Percentiles rank a stretch among this genome's conserved stretches.
Conservation (phyloP, 2,888 invertebrate genomes). For the Eupithecia subumbrata region DNA sequence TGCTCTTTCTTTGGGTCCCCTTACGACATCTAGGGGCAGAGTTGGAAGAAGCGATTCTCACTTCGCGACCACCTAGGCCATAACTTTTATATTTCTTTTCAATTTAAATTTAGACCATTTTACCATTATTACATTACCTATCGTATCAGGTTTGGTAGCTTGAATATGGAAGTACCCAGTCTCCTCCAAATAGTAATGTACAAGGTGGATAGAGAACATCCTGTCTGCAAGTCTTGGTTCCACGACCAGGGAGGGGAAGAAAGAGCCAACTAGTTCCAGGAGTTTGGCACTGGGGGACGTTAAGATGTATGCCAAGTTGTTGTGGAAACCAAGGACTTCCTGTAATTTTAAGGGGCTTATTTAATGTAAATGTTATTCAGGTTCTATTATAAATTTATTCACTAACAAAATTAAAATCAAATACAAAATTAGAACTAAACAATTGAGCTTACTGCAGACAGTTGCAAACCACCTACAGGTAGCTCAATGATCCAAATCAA, state of each 20-base stretch:
- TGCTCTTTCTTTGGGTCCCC: too few species aligned
- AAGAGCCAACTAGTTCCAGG: conserved; percentile 74
- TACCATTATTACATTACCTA: conserved; percentile 48
- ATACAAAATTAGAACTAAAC: too few species aligned
- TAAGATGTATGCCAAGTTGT: conserved; percentile 84
- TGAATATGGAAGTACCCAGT: conserved; percentile 87
- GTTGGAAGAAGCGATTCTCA: too few species aligned
- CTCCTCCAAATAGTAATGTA: conserved; percentile 53
- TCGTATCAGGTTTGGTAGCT: conserved; percentile 93
- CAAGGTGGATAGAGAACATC: conserved; percentile 49
- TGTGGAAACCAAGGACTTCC: conserved; percentile 81
- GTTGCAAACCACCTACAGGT: too few species aligned
- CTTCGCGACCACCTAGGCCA: too few species aligned
- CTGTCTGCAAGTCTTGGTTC: conserved; percentile 61
- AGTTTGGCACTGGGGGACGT: conserved; percentile 42
- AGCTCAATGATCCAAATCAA: too few species aligned
- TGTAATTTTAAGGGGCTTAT: conserved; percentile 47
- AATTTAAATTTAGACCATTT: too few species aligned
- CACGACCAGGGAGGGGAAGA: conserved; percentile 84
- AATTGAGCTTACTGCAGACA: too few species aligned
- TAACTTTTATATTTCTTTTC: too few species aligned
- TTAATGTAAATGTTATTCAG: not conserved
- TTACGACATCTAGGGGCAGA: too few species aligned
- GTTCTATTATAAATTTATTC: too few species aligned
- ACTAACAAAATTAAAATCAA: too few species aligned